phyloP scores from a whole-genome alignment of 1,140 invertebrate species.

The Macrobrachium nipponense region DNA sequence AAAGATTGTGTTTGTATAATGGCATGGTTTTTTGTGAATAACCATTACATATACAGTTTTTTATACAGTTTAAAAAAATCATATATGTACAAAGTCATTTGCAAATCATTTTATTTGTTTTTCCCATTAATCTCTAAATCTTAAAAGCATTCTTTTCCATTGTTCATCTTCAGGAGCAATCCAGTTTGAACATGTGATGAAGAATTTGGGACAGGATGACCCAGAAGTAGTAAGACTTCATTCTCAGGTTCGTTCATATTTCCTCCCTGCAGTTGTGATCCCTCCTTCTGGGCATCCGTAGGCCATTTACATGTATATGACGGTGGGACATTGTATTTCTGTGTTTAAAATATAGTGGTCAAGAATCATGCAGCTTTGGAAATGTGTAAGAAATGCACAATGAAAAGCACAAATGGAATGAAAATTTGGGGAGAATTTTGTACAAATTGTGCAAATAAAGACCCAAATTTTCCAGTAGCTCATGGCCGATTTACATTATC shows the following conservation, averaged over 20 bases:
- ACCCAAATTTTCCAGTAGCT: too few species aligned
- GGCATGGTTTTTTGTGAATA: neutral
- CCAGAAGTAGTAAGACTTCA: constrained; percentile 61
- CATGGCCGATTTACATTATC: too few species aligned
- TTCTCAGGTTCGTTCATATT: constrained; percentile 62
- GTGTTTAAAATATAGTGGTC: too few species aligned
- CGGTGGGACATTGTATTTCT: too few species aligned
- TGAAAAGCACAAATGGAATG: too few species aligned
- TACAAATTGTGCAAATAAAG: too few species aligned
- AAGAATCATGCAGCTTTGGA: too few species aligned
- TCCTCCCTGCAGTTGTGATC: constrained; percentile 62
- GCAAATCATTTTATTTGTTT: neutral
- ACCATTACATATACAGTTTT: neutral
- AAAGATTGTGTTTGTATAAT: neutral
- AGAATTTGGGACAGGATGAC: constrained; percentile 58
- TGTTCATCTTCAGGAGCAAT: constrained; percentile 50
- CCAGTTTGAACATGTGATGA: constrained; percentile 63
- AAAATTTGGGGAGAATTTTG: too few species aligned
- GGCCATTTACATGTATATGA: neutral
- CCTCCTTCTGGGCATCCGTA: constrained; percentile 54
- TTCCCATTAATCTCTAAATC: neutral
- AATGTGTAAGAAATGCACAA: too few species aligned
- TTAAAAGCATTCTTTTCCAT: neutral
- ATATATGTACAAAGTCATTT: too few species aligned
- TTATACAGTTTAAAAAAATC: too few species aligned